Percentiles rank a stretch among this genome's conserved stretches.
Conservation (phyloP, 2,113 vertebrate genomes). For the Columbina picui region DNA sequence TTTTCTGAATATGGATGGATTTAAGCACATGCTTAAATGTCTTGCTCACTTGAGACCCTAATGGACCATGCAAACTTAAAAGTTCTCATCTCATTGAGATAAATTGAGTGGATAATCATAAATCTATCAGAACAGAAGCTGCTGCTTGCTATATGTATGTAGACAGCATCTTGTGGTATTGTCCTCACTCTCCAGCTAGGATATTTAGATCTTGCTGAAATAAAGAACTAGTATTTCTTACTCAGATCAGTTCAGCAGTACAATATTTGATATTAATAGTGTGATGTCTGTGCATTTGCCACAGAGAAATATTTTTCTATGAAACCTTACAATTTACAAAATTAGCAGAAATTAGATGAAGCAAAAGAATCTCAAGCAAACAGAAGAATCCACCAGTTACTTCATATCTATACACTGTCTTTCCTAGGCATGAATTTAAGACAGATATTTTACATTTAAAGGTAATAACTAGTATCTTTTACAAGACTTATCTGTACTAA, state of each 20-base stretch:
- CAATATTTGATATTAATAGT: background rate
- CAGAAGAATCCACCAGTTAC: background rate
- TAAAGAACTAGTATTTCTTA: background rate
- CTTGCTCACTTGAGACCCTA: slow-evolving; percentile 44
- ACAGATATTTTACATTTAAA: background rate
- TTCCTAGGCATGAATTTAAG: background rate
- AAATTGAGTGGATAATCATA: slow-evolving; percentile 35
- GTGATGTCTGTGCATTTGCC: background rate
- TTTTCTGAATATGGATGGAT: slow-evolving; percentile 14
- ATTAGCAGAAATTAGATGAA: background rate
- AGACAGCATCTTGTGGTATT: background rate
- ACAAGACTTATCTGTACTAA: background rate
- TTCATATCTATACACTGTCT: background rate
- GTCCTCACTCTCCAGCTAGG: background rate
- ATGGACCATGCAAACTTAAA: slow-evolving; percentile 41
- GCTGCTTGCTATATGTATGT: background rate
- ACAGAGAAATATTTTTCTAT: background rate
- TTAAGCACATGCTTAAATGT: slow-evolving; percentile 34
- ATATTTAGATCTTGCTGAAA: background rate
- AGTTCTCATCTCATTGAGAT: slow-evolving; percentile 52
- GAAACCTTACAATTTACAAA: background rate
- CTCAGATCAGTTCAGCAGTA: background rate
- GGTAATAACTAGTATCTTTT: background rate
- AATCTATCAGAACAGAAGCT: slow-evolving; percentile 29
- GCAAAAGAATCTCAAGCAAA: background rate